A percentile compares a stretch with the other conserved stretches of the same genome.
These are phyloP conservation scores for Toxotes lorentzi DNA, from an alignment of 2,797 vertebrate genomes.

Conservation along the genomic window DNA sequence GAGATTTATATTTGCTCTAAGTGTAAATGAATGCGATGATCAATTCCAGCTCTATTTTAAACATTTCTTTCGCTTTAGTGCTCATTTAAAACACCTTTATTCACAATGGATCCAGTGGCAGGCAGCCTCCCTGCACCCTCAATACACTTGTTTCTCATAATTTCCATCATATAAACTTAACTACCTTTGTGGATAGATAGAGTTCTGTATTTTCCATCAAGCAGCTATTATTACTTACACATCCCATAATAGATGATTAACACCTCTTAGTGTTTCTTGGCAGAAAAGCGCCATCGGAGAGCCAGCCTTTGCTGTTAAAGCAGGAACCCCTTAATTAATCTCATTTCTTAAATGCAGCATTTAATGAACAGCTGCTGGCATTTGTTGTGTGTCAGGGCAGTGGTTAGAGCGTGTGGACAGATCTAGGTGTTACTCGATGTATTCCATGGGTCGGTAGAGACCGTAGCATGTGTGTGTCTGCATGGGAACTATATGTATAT, in stretches of 20 bases:
- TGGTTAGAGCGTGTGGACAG: conserved; percentile 68
- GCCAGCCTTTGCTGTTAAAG: conserved; percentile 36
- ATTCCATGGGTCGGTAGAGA: conserved; percentile 56
- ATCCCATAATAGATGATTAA: conserved; percentile 35
- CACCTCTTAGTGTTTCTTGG: conserved; percentile 59
- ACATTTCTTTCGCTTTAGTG: neutral
- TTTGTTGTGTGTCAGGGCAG: conserved; percentile 55
- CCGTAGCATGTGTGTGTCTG: conserved; percentile 10
- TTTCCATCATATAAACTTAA: neutral
- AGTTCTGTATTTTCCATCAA: conserved; percentile 39
- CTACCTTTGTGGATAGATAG: neutral
- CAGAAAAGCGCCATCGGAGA: conserved; percentile 38
- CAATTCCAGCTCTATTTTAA: neutral
- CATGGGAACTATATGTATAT: conserved; percentile 20
- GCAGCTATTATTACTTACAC: conserved; percentile 33
- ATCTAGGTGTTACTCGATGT: conserved; percentile 69
- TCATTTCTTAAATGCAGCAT: conserved; percentile 70
- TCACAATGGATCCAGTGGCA: neutral
- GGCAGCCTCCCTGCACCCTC: neutral
- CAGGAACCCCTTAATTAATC: conserved; percentile 74
- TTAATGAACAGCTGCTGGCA: conserved; percentile 77
- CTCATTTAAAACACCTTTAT: neutral
- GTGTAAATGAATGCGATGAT: neutral
- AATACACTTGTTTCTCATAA: neutral
- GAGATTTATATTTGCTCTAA: neutral